Conservation (phyloP, 2,113 vertebrate species). For the Cyprinodon tularosa region DNA sequence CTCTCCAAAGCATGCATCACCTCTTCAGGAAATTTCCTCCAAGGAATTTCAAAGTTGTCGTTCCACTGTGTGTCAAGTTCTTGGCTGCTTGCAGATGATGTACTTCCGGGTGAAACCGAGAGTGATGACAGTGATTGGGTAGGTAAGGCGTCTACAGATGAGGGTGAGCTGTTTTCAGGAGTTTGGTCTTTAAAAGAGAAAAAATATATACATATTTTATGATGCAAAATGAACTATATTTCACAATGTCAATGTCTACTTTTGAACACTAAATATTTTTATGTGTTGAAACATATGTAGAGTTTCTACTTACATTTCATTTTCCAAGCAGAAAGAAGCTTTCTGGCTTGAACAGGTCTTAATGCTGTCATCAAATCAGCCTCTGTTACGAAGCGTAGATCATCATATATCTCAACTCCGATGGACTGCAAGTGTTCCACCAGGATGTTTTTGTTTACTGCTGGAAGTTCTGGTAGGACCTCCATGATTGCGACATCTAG, state of each 20-base stretch:
- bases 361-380: slow-evolving; percentile 21
- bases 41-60: slow-evolving; percentile 18
- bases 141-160: slow-evolving; percentile 23
- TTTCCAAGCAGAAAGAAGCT: slow-evolving; percentile 20
- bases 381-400: slow-evolving; percentile 7
- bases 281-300: background rate
- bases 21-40: slow-evolving; percentile 24
- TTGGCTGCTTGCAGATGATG: slow-evolving; percentile 5
- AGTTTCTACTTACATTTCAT: slow-evolving; percentile 13
- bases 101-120: slow-evolving; percentile 11
- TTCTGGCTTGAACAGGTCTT: slow-evolving; percentile 23
- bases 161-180: slow-evolving; percentile 17
- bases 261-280: background rate
- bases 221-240: slow-evolving; percentile 9
- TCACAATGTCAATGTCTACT: background rate
- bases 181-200: slow-evolving; percentile 12
- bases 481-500: no score
- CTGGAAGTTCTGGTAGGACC: slow-evolving; percentile 2
- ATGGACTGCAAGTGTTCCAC: slow-evolving; percentile 4
- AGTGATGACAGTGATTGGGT: slow-evolving; percentile 6
- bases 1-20: slow-evolving; percentile 19
- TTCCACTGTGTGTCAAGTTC: slow-evolving; percentile 17
- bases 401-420: background rate
- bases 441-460: slow-evolving; percentile 1
- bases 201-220: background rate